Conservation (phyloP, 2,888 invertebrate species). For the Drosophila ustulata region DNA sequence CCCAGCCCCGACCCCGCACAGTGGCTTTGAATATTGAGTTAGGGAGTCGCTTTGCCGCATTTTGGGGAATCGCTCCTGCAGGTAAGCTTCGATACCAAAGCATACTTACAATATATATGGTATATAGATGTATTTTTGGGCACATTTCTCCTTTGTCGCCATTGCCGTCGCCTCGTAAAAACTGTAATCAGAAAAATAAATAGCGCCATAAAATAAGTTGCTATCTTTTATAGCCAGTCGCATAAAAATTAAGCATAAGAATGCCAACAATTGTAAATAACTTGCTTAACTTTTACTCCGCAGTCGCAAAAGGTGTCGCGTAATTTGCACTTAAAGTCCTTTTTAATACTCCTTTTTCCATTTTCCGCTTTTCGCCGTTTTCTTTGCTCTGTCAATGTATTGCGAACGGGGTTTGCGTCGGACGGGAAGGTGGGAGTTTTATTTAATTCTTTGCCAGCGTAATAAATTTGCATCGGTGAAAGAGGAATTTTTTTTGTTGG, state of each 20-base stretch:
- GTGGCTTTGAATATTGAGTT: constrained; percentile 78
- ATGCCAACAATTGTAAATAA: constrained; percentile 60
- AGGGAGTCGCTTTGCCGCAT: constrained; percentile 34
- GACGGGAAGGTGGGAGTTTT: constrained; percentile 31
- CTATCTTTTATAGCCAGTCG: constrained; percentile 76
- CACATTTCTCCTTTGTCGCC: constrained; percentile 55
- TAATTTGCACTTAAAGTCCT: constrained; percentile 71
- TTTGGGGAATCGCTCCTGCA: constrained; percentile 31
- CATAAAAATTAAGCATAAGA: constrained; percentile 67
- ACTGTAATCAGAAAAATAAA: constrained; percentile 79
- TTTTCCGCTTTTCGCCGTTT: neutral
- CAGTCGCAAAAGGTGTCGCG: constrained; percentile 45
- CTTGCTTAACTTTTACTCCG: constrained; percentile 68
- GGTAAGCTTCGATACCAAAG: constrained; percentile 41
- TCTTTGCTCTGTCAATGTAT: constrained; percentile 25
- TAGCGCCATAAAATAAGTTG: constrained; percentile 80
- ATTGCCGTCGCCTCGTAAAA: constrained; percentile 71
- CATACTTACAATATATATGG: constrained; percentile 16
- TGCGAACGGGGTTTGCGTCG: neutral
- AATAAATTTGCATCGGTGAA: constrained; percentile 45
- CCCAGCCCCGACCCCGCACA: constrained; percentile 14
- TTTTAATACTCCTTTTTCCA: constrained; percentile 53
- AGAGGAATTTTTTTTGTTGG: constrained; percentile 10
- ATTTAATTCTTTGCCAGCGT: constrained; percentile 62
- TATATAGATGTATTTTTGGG: constrained; percentile 41